These are phyloP conservation scores for Urocitellus parryii DNA, from an alignment of 2,113 vertebrate species.

Conservation along the genomic window DNA sequence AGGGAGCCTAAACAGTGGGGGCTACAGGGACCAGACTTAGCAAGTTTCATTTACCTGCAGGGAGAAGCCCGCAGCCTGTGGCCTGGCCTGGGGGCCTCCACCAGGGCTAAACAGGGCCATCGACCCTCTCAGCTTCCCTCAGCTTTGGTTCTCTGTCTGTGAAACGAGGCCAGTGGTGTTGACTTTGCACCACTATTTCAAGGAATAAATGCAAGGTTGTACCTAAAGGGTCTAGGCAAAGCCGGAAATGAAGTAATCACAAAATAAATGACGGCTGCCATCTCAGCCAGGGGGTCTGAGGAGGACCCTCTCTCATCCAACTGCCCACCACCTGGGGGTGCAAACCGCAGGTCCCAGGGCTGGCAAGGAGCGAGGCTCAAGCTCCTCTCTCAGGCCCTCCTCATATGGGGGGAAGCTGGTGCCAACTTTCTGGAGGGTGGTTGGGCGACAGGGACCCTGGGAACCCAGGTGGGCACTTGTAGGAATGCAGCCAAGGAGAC, in stretches of 20 bases:
- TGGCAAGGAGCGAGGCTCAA: background rate
- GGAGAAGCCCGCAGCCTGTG: background rate
- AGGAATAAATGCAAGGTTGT: background rate
- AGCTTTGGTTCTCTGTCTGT: background rate
- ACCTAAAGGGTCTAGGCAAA: background rate
- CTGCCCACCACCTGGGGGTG: fast-evolving
- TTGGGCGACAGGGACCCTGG: conserved; percentile 19
- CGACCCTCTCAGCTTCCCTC: background rate
- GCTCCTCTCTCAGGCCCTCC: background rate
- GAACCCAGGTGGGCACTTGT: conserved; percentile 19
- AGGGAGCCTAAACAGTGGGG: background rate
- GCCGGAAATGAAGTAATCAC: background rate
- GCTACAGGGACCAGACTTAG: background rate
- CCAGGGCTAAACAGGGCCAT: background rate
- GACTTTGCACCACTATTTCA: background rate
- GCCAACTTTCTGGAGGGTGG: background rate
- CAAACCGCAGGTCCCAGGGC: background rate
- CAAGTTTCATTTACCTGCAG: background rate
- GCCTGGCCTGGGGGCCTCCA: background rate
- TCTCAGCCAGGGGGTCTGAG: background rate
- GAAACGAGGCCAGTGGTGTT: background rate
- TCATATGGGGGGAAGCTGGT: background rate
- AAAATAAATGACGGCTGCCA: background rate
- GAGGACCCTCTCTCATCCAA: background rate
- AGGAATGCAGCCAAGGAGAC: conserved; percentile 69